Evolutionary conservation across 1,140 invertebrate species (phyloP).

Genomic region (Physella acuta): DNA sequence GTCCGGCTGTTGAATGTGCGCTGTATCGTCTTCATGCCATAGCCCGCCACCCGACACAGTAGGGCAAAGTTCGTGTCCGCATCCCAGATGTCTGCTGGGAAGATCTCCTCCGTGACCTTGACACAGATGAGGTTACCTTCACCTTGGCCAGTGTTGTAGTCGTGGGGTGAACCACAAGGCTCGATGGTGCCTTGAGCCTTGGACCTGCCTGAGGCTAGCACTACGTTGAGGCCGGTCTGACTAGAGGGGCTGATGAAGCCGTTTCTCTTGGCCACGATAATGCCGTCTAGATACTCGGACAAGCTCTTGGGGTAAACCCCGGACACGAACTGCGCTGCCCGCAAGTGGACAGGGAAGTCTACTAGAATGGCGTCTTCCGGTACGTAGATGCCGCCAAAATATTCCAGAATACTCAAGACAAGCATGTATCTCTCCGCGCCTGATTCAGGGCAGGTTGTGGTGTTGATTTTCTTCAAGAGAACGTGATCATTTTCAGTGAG

Average conservation of each 20-base stretch:
- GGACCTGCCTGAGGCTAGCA: slow-evolving; percentile 22
- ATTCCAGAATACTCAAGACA: slow-evolving; percentile 30
- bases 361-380: slow-evolving; percentile 37
- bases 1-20: slow-evolving; percentile 18
- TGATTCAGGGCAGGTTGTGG: slow-evolving; percentile 21
- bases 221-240: slow-evolving; percentile 28
- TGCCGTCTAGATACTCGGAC: slow-evolving; percentile 29
- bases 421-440: slow-evolving; percentile 31
- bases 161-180: slow-evolving; percentile 28
- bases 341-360: slow-evolving; percentile 35
- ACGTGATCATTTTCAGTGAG: slow-evolving; percentile 27
- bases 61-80: slow-evolving; percentile 25
- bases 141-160: slow-evolving; percentile 28
- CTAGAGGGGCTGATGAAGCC: slow-evolving; percentile 30
- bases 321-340: slow-evolving; percentile 27
- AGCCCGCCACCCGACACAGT: slow-evolving; percentile 28
- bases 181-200: slow-evolving; percentile 28
- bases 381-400: slow-evolving; percentile 34
- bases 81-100: slow-evolving; percentile 31
- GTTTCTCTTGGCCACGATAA: slow-evolving; percentile 34
- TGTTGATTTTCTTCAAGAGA: slow-evolving; percentile 28
- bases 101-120: slow-evolving; percentile 20
- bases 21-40: slow-evolving; percentile 17
- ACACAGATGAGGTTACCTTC: slow-evolving; percentile 33
- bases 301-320: slow-evolving; percentile 28